Evolutionary conservation across 2,797 vertebrate genomes (phyloP).

Genomic region (Lepilemur septentrionalis): DNA sequence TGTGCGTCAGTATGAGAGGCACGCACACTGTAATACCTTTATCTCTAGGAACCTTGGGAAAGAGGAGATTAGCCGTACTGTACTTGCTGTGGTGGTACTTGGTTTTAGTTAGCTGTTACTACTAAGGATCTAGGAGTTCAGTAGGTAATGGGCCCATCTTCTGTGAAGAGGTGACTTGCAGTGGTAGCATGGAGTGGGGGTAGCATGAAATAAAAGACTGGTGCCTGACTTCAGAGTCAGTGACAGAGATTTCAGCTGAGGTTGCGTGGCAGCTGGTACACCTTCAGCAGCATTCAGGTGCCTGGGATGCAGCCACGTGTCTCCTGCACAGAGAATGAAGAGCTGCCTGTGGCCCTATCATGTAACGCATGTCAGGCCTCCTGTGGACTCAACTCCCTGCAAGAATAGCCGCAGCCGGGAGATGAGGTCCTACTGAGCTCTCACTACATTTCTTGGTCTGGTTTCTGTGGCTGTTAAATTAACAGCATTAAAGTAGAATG

Average conservation of each 20-base stretch:
- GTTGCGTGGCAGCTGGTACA: accelerated
- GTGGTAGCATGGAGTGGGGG: too few relatives aligned
- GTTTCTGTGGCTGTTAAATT: neutral
- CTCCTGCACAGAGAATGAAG: too few relatives aligned
- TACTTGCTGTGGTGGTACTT: neutral
- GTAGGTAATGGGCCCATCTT: neutral
- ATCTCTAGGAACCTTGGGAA: neutral
- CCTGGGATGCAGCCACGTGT: accelerated
- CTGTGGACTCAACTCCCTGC: neutral
- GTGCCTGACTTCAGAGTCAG: neutral
- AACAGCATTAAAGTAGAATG: neutral
- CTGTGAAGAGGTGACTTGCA: neutral
- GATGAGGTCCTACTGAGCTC: neutral
- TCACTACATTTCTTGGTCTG: neutral
- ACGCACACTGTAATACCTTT: accelerated
- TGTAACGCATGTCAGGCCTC: neutral
- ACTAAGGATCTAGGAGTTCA: neutral
- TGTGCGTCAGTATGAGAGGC: accelerated
- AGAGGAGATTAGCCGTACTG: neutral
- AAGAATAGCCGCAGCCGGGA: neutral
- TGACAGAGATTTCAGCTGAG: neutral
- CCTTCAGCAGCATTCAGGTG: neutral
- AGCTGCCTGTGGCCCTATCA: accelerated
- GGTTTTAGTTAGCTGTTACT: neutral
- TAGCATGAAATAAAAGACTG: accelerated